Conservation (phyloP, 30 jellyfish, hydroid and myxozoan genomes). For the Turritopsis dohrnii region DNA sequence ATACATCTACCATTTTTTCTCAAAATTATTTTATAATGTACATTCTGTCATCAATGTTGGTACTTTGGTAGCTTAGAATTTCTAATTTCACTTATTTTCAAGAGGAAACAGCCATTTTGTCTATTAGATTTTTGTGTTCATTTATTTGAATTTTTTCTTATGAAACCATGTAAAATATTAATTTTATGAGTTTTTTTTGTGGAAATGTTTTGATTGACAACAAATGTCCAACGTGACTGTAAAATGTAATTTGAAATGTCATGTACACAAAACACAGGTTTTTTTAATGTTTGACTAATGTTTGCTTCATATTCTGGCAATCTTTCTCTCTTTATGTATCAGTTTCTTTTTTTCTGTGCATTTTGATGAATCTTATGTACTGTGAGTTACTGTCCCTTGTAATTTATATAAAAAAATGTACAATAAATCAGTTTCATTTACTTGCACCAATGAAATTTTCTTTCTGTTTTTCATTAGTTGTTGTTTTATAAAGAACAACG, state of each 20-base stretch:
- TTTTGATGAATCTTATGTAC: too few relatives aligned
- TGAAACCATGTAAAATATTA: background rate
- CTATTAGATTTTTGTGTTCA: background rate
- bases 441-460: background rate
- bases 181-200: background rate
- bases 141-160: background rate
- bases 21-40: background rate
- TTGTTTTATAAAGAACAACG: too few relatives aligned
- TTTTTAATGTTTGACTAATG: too few relatives aligned
- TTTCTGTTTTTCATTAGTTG: background rate
- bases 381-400: background rate
- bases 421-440: background rate
- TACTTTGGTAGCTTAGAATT: background rate
- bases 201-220: background rate
- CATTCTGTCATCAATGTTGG: background rate
- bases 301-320: too few relatives aligned
- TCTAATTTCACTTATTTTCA: background rate
- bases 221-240: background rate
- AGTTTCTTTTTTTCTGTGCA: too few relatives aligned
- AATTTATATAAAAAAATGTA: too few relatives aligned
- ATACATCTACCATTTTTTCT: slow-evolving; percentile 1
- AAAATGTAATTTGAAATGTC: background rate
- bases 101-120: background rate
- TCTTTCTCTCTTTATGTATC: background rate
- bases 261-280: background rate